Evolutionary conservation across 2,888 invertebrate genomes (phyloP).

Genomic region (Pristionchus entomophagus): DNA sequence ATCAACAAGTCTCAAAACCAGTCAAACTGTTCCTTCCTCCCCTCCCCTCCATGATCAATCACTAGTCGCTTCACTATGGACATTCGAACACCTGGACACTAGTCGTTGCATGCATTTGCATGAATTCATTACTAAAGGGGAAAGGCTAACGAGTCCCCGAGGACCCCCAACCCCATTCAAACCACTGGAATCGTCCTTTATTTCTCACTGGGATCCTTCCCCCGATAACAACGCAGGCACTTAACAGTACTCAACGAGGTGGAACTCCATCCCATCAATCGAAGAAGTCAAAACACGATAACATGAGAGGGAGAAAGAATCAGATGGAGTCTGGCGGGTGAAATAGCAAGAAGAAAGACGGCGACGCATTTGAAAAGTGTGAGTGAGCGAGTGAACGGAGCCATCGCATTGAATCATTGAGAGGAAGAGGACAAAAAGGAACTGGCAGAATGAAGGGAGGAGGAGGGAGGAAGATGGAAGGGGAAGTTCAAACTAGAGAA

Average conservation of each 20-base stretch:
- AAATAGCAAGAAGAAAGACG: neutral
- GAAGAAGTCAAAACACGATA: conserved; percentile 12
- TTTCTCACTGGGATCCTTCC: neutral
- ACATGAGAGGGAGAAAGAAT: conserved; percentile 1
- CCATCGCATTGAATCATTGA: conserved; percentile 15
- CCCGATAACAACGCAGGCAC: neutral
- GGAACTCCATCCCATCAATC: neutral
- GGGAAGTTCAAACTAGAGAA: no score
- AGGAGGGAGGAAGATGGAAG: neutral
- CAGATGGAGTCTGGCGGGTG: neutral
- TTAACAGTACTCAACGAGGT: neutral
- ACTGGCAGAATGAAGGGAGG: neutral
- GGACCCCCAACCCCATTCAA: neutral
- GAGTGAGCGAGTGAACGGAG: conserved; percentile 19
- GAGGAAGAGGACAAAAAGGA: conserved; percentile 21
- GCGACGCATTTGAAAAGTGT: neutral
- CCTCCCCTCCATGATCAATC: neutral
- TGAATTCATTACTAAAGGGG: conserved; percentile 14
- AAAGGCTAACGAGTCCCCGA: neutral
- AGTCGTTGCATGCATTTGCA: conserved; percentile 6
- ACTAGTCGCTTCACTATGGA: conserved; percentile 29
- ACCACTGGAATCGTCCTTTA: neutral
- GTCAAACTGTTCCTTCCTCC: neutral
- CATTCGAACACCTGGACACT: conserved; percentile 24
- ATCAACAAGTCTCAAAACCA: neutral